Evolutionary conservation across 2,797 vertebrate species (phyloP), one percentile per base, ranked within the genome.

Genomic region (Argentina silus): DNA sequence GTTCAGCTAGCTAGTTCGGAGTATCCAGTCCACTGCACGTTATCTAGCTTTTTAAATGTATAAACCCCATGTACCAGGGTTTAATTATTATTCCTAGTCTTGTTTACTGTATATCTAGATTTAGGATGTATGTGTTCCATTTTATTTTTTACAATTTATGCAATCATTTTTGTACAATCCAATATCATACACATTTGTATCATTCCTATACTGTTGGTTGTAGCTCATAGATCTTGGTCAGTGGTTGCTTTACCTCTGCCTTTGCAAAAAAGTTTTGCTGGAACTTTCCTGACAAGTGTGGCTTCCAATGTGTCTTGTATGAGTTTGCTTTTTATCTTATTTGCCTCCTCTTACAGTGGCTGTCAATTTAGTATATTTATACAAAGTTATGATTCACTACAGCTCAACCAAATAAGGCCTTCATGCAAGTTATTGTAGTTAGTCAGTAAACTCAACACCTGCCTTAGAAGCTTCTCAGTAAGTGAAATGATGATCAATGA

Each of bases 341-440:
- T 75, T 43, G 79, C 75, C 9, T 74, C 82, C 77, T 81, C 69
- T 83, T 44, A 62, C 60, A 81, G 81, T 70, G 72, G 78, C 70
- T 83, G 57, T 79, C 73, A 76, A 75, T 86, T 83, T 72, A 74
- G 64, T 87, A 71, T 91, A 85, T 89, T 90, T 88, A 84, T 91
- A 89, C 89, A 77, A 43, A 60, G 90, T 86, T 87, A 76, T 88
- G 76, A 86, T 93, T 87, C 89, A 92, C 87, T 93, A 91, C 91
- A 93, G 93, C 93, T 93, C 73, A 76, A 93, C 93, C 93, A 94
- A 94, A 93, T 91, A 88, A 70, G 78, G 81, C 84, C 87, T 89
- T 88, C 44, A 83, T 87, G 81, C 83, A 72, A 85, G 59, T 60
- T 60, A 60, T 60, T 60, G 8, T 60, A 60, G 23, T 12, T 12